A percentile compares a stretch with the other conserved stretches of the same genome.
Evolutionary conservation across 2,888 invertebrate genomes (phyloP).

Genomic region (Heliconius sara): DNA sequence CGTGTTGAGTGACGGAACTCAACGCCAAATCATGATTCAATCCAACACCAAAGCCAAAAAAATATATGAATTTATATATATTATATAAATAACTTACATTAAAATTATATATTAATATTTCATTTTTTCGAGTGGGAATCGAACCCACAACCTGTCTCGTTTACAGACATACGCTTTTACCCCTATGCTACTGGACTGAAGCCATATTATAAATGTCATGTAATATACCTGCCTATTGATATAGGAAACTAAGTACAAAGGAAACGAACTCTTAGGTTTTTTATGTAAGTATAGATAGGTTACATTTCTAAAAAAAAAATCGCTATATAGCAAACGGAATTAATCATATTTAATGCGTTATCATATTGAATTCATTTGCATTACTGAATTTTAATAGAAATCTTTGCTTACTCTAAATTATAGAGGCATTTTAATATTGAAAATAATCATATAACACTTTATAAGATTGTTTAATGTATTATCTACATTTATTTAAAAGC

Average conservation of each 20-base stretch:
- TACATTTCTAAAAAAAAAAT: background rate
- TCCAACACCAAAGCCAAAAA: too few species aligned
- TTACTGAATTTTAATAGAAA: background rate
- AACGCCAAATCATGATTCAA: too few species aligned
- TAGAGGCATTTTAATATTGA: background rate
- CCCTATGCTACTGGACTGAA: too few species aligned
- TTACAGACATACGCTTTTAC: too few species aligned
- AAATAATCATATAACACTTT: background rate
- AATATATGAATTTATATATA: too few species aligned
- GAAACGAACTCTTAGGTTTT: background rate
- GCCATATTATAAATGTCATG: too few species aligned
- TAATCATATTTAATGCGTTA: background rate
- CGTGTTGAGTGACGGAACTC: too few species aligned
- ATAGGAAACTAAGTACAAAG: background rate
- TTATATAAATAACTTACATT: too few species aligned
- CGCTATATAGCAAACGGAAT: background rate
- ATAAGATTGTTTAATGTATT: background rate
- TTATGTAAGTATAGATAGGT: background rate
- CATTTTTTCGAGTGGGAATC: too few species aligned
- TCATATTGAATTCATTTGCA: background rate
- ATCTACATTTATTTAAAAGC: background rate
- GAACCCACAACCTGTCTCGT: too few species aligned
- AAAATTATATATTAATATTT: too few species aligned
- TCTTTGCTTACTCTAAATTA: background rate
- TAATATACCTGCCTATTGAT: background rate